A percentile compares a stretch with the other conserved stretches of the same genome.
phyloP scores from a whole-genome alignment of 2,888 invertebrate genomes.

The Coremacera marginata region DNA sequence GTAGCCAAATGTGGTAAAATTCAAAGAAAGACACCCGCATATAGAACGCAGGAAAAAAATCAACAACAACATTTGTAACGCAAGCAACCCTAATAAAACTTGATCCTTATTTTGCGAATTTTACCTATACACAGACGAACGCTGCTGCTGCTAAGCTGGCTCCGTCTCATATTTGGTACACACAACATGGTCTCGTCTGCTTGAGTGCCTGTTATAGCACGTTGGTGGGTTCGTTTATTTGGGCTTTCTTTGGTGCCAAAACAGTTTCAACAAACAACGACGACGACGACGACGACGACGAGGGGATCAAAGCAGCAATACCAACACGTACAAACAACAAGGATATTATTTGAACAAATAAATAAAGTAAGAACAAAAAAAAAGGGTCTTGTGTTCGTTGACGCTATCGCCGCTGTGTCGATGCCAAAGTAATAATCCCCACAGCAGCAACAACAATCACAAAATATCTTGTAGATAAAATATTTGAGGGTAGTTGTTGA shows the following conservation, averaged over 20 bases:
- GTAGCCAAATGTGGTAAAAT: neutral
- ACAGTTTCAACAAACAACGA: neutral
- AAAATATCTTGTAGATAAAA: no score
- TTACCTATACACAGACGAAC: constrained; percentile 3
- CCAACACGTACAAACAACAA: neutral
- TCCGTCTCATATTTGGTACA: neutral
- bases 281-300: no score
- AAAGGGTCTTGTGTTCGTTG: no score
- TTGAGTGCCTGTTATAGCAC: neutral
- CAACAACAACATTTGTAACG: neutral
- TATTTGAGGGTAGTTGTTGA: no score
- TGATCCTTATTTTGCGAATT: constrained; percentile 16
- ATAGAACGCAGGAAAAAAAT: neutral
- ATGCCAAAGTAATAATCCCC: no score
- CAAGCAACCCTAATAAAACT: constrained; percentile 7
- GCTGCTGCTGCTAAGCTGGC: neutral
- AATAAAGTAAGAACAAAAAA: no score
- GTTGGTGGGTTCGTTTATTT: neutral
- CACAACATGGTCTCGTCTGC: neutral
- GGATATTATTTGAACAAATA: no score
- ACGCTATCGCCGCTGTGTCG: no score
- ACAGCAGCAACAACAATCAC: no score
- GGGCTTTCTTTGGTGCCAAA: neutral
- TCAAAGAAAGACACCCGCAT: neutral
- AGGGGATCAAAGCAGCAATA: neutral